Base-by-base conservation (phyloP, 2,113 vertebrate species). In the Glaucidium brasilianum region DNA sequence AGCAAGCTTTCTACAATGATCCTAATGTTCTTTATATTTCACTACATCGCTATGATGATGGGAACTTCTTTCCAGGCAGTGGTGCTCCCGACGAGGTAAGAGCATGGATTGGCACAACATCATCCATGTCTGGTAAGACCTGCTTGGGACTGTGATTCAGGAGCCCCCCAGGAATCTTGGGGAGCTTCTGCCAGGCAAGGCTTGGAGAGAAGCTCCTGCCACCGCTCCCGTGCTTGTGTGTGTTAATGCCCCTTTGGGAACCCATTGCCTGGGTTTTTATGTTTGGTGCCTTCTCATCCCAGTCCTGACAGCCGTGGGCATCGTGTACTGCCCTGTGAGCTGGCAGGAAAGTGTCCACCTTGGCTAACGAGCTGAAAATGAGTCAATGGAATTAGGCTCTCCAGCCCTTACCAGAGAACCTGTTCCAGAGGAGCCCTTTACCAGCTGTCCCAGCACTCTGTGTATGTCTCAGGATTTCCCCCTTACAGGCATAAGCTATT, bases 51-150 rank as follows among this genome's bases (percentile, higher is more conserved):
- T 99, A 99, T 11, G 99, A 99, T 6, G 99, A 99, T 4, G 99
- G 99, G 34, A 99, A 99, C 98, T 99, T 99, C 98, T 99, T 99
- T 91, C 99, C 99, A 1, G 99, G 99, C 97, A 99, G 99, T 3
- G 99, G 99, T 7, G 99, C 99, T 10, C 99, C 99, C 0, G 99
- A 99, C 0, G 99, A 99, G 99, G 99, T 99, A 88, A 77, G 96
- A 69, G 15, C 56, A 2, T 12, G 49, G 25, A 43, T 43, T 3
- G 4, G 8, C 21, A 0, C 11, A 59, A 72, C 43, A 58, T 53
- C 4, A 0, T 26, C 50, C 0, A 1, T 41, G 29, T 74, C 39
- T 45, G 35, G 12, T 6, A 59, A 37, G 27, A 73, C 14, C 67
- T 53, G 53, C 66, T 62, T 1, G 1, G 73, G 32, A 35, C 74